Conservation (phyloP, 2,888 invertebrate species). For the Thumatha senex region DNA sequence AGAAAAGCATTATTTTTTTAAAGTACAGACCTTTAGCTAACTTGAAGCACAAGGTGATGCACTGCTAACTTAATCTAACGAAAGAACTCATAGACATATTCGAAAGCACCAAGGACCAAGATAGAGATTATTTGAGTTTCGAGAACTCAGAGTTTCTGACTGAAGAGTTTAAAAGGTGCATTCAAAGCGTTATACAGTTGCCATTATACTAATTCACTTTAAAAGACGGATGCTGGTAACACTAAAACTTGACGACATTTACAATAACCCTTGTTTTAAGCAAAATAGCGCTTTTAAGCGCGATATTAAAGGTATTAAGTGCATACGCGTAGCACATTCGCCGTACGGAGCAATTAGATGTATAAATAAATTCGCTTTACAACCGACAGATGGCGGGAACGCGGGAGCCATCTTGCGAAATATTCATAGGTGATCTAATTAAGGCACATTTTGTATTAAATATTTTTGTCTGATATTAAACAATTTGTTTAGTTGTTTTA, state of each 20-base stretch:
- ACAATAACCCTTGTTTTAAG: conserved; percentile 67
- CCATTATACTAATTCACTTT: conserved; percentile 1
- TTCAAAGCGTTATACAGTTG: neutral
- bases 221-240: conserved; percentile 50
- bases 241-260: conserved; percentile 68
- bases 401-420: conserved; percentile 67
- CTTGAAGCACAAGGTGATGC: no score
- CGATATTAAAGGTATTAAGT: conserved; percentile 76
- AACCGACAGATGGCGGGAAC: conserved; percentile 76
- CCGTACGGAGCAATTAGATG: conserved; percentile 75
- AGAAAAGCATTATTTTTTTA: no score
- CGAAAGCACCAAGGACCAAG: no score
- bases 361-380: conserved; percentile 79
- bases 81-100: no score
- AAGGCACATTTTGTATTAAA: conserved; percentile 49
- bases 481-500: conserved; percentile 28
- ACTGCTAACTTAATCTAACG: no score
- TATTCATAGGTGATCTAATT: conserved; percentile 76
- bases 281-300: conserved; percentile 64
- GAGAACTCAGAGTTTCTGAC: no score
- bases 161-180: no score
- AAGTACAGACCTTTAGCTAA: no score
- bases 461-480: conserved; percentile 58
- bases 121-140: no score
- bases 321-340: conserved; percentile 70